phyloP scores from a whole-genome alignment of 2,797 vertebrate genomes.

The Lemur catta region DNA sequence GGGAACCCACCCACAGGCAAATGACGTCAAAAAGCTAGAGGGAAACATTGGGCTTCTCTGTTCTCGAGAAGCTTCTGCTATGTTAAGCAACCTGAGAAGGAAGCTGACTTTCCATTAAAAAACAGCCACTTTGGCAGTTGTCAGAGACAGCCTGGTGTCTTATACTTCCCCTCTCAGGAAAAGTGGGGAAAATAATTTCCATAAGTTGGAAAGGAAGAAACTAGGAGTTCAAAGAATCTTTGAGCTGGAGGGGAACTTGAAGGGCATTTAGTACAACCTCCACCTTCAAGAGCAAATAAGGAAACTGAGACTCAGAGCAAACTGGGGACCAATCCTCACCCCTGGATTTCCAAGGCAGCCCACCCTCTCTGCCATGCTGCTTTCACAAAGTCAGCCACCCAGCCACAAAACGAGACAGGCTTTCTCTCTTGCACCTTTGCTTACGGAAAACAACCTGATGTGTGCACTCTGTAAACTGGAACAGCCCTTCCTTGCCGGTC shows the following conservation, averaged over 20 bases:
- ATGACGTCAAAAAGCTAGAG: constrained; percentile 69
- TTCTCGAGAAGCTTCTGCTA: constrained; percentile 70
- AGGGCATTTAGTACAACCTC: not conserved
- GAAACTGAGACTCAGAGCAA: constrained; percentile 6
- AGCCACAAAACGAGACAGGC: not conserved
- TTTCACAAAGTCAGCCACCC: not conserved
- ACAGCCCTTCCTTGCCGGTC: not conserved
- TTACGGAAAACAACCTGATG: not conserved
- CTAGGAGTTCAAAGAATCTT: constrained; percentile 41
- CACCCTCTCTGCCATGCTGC: not conserved
- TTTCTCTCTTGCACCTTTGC: not conserved
- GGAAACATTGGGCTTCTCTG: constrained; percentile 75
- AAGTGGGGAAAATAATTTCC: constrained; percentile 69
- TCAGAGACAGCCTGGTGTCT: constrained; percentile 69
- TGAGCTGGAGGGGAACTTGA: constrained; percentile 21
- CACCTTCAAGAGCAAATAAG: not conserved
- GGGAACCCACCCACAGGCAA: constrained; percentile 75
- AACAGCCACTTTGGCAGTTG: constrained; percentile 63
- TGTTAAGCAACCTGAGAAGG: constrained; percentile 72
- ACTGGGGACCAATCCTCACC: not conserved
- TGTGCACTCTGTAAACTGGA: not conserved
- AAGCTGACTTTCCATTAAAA: constrained; percentile 75
- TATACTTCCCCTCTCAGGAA: constrained; percentile 67
- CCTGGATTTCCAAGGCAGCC: not conserved
- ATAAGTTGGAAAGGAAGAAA: constrained; percentile 65